A percentile compares a stretch with the other conserved stretches of the same genome.
Evolutionary conservation across 2,797 vertebrate genomes (phyloP).

Genomic region (Poeciliopsis turneri): DNA sequence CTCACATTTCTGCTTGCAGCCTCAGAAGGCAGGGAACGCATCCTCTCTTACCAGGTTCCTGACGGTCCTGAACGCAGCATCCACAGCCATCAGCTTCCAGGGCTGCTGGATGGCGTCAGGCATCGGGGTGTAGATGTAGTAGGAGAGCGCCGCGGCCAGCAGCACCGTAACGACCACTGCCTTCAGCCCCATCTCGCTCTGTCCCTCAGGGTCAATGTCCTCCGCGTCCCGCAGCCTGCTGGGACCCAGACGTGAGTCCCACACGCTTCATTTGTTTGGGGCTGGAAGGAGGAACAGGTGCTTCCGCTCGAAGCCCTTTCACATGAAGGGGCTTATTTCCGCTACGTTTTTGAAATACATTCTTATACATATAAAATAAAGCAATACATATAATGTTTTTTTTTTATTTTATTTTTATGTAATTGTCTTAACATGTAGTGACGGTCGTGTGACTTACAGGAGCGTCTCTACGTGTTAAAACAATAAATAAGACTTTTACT

Average conservation of each 20-base stretch:
- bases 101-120: conserved; percentile 85
- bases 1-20: not conserved
- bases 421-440: too few relatives aligned
- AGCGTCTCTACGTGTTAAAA: too few relatives aligned
- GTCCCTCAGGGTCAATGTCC: not conserved
- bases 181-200: conserved; percentile 78
- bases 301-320: conserved; percentile 5
- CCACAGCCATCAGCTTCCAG: conserved; percentile 91
- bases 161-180: conserved; percentile 72
- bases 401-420: not conserved
- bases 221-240: not conserved
- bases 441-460: not conserved
- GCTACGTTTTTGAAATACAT: not conserved
- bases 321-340: not conserved
- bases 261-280: not conserved
- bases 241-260: not conserved
- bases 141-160: conserved; percentile 77
- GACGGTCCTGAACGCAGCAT: conserved; percentile 80
- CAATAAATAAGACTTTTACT: not conserved
- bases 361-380: not conserved
- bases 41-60: conserved; percentile 84
- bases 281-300: too few relatives aligned
- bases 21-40: not conserved
- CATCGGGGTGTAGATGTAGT: conserved; percentile 89
- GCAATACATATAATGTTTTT: not conserved